Evolutionary conservation across 2,888 invertebrate species (phyloP).

Genomic region (Macrophya alboannulata): DNA sequence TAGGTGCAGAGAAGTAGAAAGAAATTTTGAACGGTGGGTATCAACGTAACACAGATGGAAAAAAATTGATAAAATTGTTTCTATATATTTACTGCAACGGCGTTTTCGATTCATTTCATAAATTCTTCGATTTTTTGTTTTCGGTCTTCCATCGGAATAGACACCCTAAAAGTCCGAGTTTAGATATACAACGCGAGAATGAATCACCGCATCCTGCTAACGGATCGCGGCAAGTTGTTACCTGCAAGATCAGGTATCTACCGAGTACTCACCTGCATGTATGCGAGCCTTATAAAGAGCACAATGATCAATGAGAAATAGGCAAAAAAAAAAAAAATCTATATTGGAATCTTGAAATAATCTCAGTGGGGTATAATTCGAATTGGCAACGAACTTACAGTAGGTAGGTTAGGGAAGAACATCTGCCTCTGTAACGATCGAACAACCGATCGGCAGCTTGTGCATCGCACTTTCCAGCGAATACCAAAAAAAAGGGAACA

Average conservation of each 20-base stretch:
- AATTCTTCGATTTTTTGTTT: too few species aligned
- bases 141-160: too few species aligned
- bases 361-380: not conserved
- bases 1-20: not conserved
- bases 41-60: not conserved
- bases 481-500: not conserved
- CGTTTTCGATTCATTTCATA: too few species aligned
- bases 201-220: conserved; percentile 44
- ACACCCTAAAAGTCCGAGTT: too few species aligned
- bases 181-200: too few species aligned
- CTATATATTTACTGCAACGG: too few species aligned
- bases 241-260: conserved; percentile 37
- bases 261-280: conserved; percentile 27
- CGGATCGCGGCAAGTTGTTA: conserved; percentile 35
- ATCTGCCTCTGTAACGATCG: not conserved
- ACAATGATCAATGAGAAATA: not conserved
- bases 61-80: not conserved
- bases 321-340: not conserved
- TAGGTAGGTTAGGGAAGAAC: not conserved
- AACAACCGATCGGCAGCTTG: not conserved
- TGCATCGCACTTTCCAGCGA: not conserved
- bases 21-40: not conserved
- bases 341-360: conserved; percentile 12
- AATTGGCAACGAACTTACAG: conserved; percentile 20
- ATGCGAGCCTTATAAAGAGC: not conserved